Evolutionary conservation across 2,888 invertebrate genomes (phyloP).

Genomic region (Apantesis nais): DNA sequence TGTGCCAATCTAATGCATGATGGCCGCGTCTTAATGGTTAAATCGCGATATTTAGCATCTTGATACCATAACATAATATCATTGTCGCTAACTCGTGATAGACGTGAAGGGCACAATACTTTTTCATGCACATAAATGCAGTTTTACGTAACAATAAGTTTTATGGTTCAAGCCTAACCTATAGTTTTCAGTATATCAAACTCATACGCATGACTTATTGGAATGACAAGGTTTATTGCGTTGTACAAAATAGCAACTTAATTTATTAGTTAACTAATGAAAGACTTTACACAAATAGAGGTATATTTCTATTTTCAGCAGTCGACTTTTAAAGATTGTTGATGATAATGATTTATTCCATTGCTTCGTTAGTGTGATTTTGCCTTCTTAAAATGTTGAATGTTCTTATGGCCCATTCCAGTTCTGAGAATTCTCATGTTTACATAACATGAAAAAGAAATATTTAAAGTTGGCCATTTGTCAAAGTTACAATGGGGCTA

Average conservation of each 20-base stretch:
- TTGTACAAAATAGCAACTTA: constrained; percentile 46
- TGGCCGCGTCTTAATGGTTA: background rate
- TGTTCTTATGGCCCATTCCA: constrained; percentile 4
- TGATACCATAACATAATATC: background rate
- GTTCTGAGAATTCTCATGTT: constrained; percentile 21
- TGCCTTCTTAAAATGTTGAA: constrained; percentile 4
- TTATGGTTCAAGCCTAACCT: constrained; percentile 26
- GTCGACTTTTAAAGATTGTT: background rate
- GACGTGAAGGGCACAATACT: constrained; percentile 11
- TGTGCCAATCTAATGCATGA: background rate
- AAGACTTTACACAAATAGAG: background rate
- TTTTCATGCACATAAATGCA: background rate
- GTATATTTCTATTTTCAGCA: background rate
- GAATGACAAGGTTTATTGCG: constrained; percentile 54
- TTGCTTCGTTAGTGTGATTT: constrained; percentile 17
- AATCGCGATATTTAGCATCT: background rate
- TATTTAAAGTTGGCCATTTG: constrained; percentile 28
- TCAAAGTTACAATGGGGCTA: constrained; percentile 36
- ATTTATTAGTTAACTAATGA: constrained; percentile 21
- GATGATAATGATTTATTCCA: constrained; percentile 15
- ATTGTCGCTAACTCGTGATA: background rate
- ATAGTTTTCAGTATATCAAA: constrained; percentile 24
- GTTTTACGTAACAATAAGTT: constrained; percentile 17
- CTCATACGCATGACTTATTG: constrained; percentile 27
- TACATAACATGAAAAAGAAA: constrained; percentile 24